phyloP scores from a whole-genome alignment of 2,113 vertebrate genomes.

The Stigmatopora argus region DNA sequence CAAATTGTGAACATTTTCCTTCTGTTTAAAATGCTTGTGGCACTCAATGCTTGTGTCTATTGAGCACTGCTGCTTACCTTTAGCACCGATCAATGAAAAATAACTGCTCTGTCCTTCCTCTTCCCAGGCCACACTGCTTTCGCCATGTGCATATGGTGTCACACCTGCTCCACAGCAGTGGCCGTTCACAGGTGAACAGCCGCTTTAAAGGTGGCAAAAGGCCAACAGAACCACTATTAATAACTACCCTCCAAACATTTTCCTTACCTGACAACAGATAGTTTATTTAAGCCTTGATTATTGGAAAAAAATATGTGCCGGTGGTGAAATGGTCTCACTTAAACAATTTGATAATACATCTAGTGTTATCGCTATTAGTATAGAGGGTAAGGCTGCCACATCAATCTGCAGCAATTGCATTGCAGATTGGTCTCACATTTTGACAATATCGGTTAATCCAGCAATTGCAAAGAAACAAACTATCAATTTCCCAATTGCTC shows the following conservation, averaged over 20 bases:
- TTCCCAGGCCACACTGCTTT: conserved; percentile 12
- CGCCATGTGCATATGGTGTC: conserved; percentile 56
- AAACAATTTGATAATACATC: background rate
- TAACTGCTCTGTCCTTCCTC: conserved; percentile 24
- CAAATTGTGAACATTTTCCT: background rate
- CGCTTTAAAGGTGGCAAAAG: conserved; percentile 46
- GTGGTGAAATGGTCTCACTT: background rate
- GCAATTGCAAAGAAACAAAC: no score
- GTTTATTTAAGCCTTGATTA: conserved; percentile 14
- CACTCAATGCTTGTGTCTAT: conserved; percentile 10
- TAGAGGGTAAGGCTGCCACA: no score
- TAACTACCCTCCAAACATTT: background rate
- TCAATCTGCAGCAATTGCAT: no score
- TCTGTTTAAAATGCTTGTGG: conserved; percentile 3
- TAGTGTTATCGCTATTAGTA: no score
- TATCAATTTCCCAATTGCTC: conserved; percentile 10
- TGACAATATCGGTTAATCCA: no score
- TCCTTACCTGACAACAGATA: background rate
- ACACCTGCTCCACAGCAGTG: conserved; percentile 78
- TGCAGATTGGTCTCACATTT: no score
- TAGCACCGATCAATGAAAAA: conserved; percentile 32
- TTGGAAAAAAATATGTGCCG: background rate
- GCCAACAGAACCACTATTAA: background rate
- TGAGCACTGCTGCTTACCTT: conserved; percentile 34
- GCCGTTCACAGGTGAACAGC: conserved; percentile 81